Evolutionary conservation across 2,113 vertebrate genomes (phyloP), one percentile per base, ranked within the genome.

Genomic region (Equus quagga): DNA sequence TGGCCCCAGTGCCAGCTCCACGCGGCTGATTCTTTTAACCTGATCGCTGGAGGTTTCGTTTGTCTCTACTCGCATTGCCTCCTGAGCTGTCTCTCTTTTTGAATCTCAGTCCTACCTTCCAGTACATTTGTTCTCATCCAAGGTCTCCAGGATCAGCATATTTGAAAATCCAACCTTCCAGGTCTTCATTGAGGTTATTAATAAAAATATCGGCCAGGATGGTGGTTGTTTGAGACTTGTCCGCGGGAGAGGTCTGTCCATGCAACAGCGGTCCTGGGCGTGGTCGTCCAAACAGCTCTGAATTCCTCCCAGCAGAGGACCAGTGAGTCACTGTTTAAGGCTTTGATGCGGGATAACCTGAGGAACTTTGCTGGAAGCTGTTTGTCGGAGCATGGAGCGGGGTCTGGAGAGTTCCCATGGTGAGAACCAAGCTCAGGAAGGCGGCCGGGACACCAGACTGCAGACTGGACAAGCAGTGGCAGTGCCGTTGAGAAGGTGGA

Each of bases 91-190:
- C 60, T 72, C 7, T 70, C 54, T 36, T 93, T 96, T 86, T 95
- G 11, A 85, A 78, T 67, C 79, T 88, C 58, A 76, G 4, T 46
- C 95, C 92, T 95, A 41, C 64, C 23, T 89, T 81, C 49, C 33
- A 78, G 56, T 13, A 81, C 36, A 72, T 36, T 76, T 62, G 5
- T 83, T 88, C 21, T 80, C 60, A 46, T 78, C 26, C 62, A 89
- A 89, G 90, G 18, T 64, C 44, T 92, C 15, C 26, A 51, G 21
- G 24, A 36, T 72, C 58, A 18, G 11, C 8, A 6, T 84, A 92
- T n/a, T 44, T 94, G 75, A 92, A 97, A 96, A 86, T 85, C 31
- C 78, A 89, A 64, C 4, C 36, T 76, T 84, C 24, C 67, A 5
- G 54, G 56, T 21, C 62, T 67, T 73, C 36, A 58, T 23, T 14